Base-by-base conservation (phyloP, 1,140 invertebrate genomes). In the Euglossa dilemma region DNA sequence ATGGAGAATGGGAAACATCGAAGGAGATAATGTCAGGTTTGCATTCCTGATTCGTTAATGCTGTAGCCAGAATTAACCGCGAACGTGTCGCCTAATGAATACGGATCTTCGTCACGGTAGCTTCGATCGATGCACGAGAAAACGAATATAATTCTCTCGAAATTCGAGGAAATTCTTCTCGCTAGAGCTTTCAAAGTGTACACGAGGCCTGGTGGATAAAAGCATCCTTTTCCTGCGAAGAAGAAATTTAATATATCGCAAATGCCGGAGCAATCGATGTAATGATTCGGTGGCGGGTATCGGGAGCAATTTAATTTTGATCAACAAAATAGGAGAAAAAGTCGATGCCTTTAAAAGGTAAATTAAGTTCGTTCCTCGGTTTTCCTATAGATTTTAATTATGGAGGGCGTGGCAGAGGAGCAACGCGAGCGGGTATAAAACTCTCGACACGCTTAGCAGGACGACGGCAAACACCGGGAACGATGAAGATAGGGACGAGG, bases 341-440 rank as follows among this genome's bases (percentile, higher is more conserved):
- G 7, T 6, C 25, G 20, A 52, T 72, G 14, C 52, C n/a, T 36
- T 72, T 56, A 52, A 20, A 56, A 74, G n/a, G n/a, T n/a, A 74
- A 74, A 59, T 74, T 47, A 61, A 57, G 36, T 25, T 56, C 20
- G 25, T 72, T 23, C 43, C 6, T 64, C n/a, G 28, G 59, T 66
- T 73, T 50, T 72, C 73, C 45, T 71, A 71, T 84, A 43, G 64
- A 81, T 84, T 80, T 80, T 73, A 80, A 85, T 85, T 81, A 63
- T 56, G 50, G 56, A 43, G 57, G 78, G 71, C 64, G 83, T 45
- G 83, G 70, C 78, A 36, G 47, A 25, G 23, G 4, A 25, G 16
- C 54, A 25, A 70, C 57, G 28, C 18, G 28, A 69, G 43, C 36
- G 11, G 36, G 47, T 78, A 79, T 63, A 56, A 83, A 77, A 75